A percentile compares a stretch with the other conserved stretches of the same genome.
phyloP scores from a whole-genome alignment of 2,797 vertebrate species.

The Crenichthys baileyi region DNA sequence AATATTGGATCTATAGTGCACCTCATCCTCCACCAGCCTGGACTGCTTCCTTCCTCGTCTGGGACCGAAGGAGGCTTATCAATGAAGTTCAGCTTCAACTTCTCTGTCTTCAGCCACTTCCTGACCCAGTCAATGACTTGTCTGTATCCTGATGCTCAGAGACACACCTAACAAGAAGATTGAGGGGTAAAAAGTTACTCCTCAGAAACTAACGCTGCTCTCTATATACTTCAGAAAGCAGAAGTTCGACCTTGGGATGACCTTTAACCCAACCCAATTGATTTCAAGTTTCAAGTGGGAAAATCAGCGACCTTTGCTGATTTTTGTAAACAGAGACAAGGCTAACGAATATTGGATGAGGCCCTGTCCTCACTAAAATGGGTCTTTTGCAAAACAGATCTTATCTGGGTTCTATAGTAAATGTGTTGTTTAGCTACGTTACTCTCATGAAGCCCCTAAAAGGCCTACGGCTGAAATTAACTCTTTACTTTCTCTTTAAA shows the following conservation, averaged over 20 bases:
- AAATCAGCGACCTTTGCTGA: not conserved
- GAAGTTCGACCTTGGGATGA: not conserved
- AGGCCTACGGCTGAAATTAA: too few relatives aligned
- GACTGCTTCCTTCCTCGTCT: slow-evolving; percentile 54
- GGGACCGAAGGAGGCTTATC: slow-evolving; percentile 52
- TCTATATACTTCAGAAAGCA: not conserved
- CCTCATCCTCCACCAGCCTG: slow-evolving; percentile 43
- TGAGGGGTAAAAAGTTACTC: slow-evolving; percentile 17
- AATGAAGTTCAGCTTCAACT: slow-evolving; percentile 52
- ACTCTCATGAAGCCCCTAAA: too few relatives aligned
- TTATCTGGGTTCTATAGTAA: too few relatives aligned
- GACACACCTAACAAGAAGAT: slow-evolving; percentile 24
- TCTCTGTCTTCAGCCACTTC: slow-evolving; percentile 69
- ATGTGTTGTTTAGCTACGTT: too few relatives aligned
- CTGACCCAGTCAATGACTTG: slow-evolving; percentile 72
- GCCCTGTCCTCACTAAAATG: too few relatives aligned
- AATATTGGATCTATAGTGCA: slow-evolving; percentile 70
- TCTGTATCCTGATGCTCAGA: slow-evolving; percentile 57
- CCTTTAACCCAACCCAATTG: not conserved
- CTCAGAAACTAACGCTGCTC: not conserved
- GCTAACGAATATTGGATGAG: not conserved
- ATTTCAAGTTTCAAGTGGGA: not conserved
- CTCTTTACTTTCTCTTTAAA: too few relatives aligned
- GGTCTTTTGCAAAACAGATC: too few relatives aligned
- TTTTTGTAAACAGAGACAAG: not conserved